Evolutionary conservation across 92 coral and sea anemone genomes (phyloP), one percentile per base, ranked within the genome.

Genomic region (Micromussa lordhowensis): DNA sequence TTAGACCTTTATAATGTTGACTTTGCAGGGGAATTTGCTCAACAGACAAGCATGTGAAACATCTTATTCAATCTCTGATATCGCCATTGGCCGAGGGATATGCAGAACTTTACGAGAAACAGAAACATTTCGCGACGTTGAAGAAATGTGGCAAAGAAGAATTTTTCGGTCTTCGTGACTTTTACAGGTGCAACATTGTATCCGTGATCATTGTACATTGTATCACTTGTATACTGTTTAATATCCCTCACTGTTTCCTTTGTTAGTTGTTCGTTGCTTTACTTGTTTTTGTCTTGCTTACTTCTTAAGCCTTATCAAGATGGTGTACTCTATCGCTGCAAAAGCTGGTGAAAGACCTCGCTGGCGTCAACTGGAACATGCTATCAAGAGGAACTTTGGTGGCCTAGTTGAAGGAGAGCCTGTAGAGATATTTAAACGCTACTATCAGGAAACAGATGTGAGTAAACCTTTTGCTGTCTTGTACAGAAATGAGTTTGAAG

Each of bases 101-200:
- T 80, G 90, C 91, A 32, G 87, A 92, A 22, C 90, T 96, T 40
- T 96, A 96, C 82, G 30, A 57, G 7, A 76, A 77, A 17, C 98
- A 96, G 89, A 88, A 86, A 61, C 31, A 85, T 6, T 92, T 91
- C 68, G 78, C 93, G 69, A 92, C 95, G 28, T 79, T 96, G 49
- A 75, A 86, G 64, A 78, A 72, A n/a, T 88, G 91, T 35, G 91
- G 80, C 71, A 94, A 93, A 78, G 96, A 96, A 48, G 98, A 92
- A 63, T 96, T 94, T 63, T 96, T 94, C 83, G 98, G 98, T 28
- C 91, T 96, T 35, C 95, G 98, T 35, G 98, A 96, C 90, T 96
- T 94, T 84, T 96, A 96, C 86, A 92, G 98, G 98, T 96, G 51
- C n/a, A 30, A 17, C 29, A 36, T 44, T 19, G 81, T 35, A 6